Evolutionary conservation across 2,888 invertebrate genomes (phyloP), one percentile per base, ranked within the genome.

Genomic region (Nasonia oneida): DNA sequence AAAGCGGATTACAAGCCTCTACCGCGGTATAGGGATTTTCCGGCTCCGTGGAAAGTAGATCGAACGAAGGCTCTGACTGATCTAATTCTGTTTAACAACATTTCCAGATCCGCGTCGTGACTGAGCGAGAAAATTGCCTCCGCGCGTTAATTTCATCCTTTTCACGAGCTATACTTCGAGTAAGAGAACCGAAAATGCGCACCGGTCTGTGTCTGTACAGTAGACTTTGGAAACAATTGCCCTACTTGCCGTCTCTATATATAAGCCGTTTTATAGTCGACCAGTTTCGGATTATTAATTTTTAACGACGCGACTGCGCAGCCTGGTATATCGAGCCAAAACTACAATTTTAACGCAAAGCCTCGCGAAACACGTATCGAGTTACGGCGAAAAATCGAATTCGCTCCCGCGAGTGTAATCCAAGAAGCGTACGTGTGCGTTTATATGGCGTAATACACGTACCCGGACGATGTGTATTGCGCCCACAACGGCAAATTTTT

Each of bases 271-370:
- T 23, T 10, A 61, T n/a, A 15, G 39, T 14, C 78, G 23, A 8
- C 29, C 2, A 67, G 67, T 67, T 67, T 67, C 67, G 67, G 67
- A 67, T 33, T 67, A 67, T 67, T 67, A 67, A 67, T 67, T 67
- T 67, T 67, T 67, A 64, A 67, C 15, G 67, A 29, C 33, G 8
- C 2, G 29, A 29, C 14, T 18, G 10, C 18, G 18, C 18, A 53
- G 18, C 53, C 47, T 47, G 10, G 2, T 2, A 3, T 15, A 53
- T 18, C n/a, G 57, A 61, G 2, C n/a, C n/a, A 1, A n/a, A 61
- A 61, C 23, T 61, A 61, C n/a, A 61, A 8, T 12, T 12, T 47
- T 47, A 47, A 47, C 47, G 1, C 12, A 12, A 47, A 47, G 5
- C 53, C 53, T 4, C 53, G 53, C 53, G 53, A 15, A 53, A 53